phyloP scores from a whole-genome alignment of 2,797 vertebrate species.

The Sebastes melanostomus region DNA sequence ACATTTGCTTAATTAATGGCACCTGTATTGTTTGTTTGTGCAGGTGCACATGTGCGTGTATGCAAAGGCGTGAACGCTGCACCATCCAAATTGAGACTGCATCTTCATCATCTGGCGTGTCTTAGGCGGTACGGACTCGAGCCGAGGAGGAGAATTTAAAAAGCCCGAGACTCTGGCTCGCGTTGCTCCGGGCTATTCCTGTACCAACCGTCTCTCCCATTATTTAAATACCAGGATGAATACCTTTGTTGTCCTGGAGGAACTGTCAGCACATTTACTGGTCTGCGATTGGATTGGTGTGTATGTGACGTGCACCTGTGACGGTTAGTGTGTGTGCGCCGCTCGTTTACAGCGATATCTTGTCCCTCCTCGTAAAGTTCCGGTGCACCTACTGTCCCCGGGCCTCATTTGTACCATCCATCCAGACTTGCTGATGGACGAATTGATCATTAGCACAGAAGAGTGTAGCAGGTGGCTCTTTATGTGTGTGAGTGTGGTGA shows the following conservation, averaged over 20 bases:
- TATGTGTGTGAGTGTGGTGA: constrained; percentile 12
- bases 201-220: constrained; percentile 65
- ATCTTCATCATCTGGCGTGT: constrained; percentile 32
- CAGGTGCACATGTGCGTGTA: not conserved
- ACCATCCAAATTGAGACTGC: not conserved
- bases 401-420: constrained; percentile 42
- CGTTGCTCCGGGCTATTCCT: constrained; percentile 72
- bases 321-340: not conserved
- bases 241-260: constrained; percentile 67
- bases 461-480: constrained; percentile 29
- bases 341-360: constrained; percentile 59
- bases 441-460: constrained; percentile 57
- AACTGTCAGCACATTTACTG: constrained; percentile 60
- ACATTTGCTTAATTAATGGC: constrained; percentile 1
- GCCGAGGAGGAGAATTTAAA: constrained; percentile 47
- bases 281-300: not conserved
- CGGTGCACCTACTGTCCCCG: constrained; percentile 5
- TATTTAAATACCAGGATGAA: constrained; percentile 72
- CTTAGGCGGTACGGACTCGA: not conserved
- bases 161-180: constrained; percentile 20
- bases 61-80: not conserved
- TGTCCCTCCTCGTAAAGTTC: constrained; percentile 50
- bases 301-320: not conserved
- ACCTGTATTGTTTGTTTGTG: not conserved
- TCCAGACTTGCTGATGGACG: constrained; percentile 43